Evolutionary conservation across 2,888 invertebrate species (phyloP), one percentile per base, ranked within the genome.

Genomic region (Mellilla xanthometata): DNA sequence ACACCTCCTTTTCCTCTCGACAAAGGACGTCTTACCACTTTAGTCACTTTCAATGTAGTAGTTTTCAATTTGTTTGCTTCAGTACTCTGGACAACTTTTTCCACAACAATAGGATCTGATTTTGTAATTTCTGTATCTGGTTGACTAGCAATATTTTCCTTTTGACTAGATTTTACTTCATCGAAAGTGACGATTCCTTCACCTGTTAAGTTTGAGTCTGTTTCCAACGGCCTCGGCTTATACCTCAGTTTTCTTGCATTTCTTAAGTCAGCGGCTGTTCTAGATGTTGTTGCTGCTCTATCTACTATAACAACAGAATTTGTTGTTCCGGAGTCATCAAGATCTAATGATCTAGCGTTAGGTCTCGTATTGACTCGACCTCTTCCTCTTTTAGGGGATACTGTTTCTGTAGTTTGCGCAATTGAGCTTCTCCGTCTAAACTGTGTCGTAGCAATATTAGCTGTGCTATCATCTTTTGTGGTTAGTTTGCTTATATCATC

Each of bases 81-180:
- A 46, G 78, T 82, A 48, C 69, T 79, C 40, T 67, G 74, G 22
- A 65, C 58, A 49, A 66, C 63, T 32, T 62, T 71, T 57, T 77
- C 76, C 9, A 62, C 49, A 12, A 68, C 39, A 29, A 64, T 54
- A 27, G 78, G 65, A 34, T 55, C 56, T 11, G 60, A 31, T 46
- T 68, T 57, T 62, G 68, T 68, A 39, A 52, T 61, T 72, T 78
- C 78, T 38, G 66, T 58, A 72, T 84, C 78, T 36, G 66, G 58
- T 72, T 84, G 86, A 86, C 81, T 86, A 81, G 81, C 65, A 59
- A 62, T 54, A 58, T 74, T 75, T 57, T 72, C 76, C 41, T 63
- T 76, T 62, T 82, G 83, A 85, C 85, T 83, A 84, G 85, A 81
- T 63, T 79, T 76, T 36, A 76, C 69, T 70, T 79, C 81, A 54